A percentile compares a stretch with the other conserved stretches of the same genome.
These are phyloP conservation scores for Poeciliopsis gracilis DNA, from an alignment of 2,797 vertebrate genomes.

Conservation along the genomic window DNA sequence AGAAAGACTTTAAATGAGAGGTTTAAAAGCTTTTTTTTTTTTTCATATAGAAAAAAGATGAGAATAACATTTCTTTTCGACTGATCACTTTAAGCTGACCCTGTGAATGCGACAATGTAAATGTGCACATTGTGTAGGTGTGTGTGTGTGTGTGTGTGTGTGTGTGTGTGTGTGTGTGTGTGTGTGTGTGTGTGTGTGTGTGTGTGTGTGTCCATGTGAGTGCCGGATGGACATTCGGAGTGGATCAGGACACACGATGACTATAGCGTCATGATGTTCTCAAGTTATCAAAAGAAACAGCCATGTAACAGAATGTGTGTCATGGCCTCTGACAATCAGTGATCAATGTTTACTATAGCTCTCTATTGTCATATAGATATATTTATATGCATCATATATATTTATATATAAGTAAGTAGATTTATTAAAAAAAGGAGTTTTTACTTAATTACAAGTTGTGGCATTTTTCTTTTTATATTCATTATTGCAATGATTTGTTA, in stretches of 20 bases:
- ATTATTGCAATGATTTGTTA: conserved; percentile 99
- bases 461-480: conserved; percentile 89
- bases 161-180: conserved; percentile 46
- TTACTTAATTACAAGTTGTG: conserved; percentile 92
- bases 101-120: conserved; percentile 61
- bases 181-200: conserved; percentile 35
- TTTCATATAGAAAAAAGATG: conserved; percentile 35
- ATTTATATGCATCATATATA: conserved; percentile 78
- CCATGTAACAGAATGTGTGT: conserved; percentile 85
- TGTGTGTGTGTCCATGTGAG: conserved; percentile 67
- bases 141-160: conserved; percentile 10
- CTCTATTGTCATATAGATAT: conserved; percentile 78
- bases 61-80: conserved; percentile 44
- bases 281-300: conserved; percentile 77
- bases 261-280: conserved; percentile 78
- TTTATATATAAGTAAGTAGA: conserved; percentile 66
- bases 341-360: conserved; percentile 86
- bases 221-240: conserved; percentile 82
- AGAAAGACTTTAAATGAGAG: conserved; percentile 61
- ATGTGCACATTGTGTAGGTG: conserved; percentile 31
- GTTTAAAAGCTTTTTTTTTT: conserved; percentile 24
- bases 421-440: conserved; percentile 87
- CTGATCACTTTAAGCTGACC: conserved; percentile 57
- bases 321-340: conserved; percentile 88
- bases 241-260: conserved; percentile 85